Conservation (phyloP, 2,888 invertebrate species). For the Microplitis manilae region DNA sequence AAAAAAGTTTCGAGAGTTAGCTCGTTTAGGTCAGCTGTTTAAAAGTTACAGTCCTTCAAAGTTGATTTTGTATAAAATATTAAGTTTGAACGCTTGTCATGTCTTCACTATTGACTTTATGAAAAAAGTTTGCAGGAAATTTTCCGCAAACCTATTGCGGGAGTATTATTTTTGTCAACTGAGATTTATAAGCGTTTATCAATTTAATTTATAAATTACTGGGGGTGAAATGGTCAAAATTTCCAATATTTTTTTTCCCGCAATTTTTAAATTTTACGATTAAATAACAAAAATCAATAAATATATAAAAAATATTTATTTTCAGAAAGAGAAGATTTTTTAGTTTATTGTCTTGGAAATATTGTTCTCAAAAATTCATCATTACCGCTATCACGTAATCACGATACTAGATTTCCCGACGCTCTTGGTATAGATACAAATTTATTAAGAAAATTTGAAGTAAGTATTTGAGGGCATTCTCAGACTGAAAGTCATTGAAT, state of each 20-base stretch:
- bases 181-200: too few relatives aligned
- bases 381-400: conserved; percentile 30
- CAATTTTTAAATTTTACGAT: too few relatives aligned
- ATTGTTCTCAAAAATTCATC: conserved; percentile 48
- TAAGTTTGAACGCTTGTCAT: too few relatives aligned
- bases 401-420: conserved; percentile 50
- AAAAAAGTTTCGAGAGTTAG: background rate
- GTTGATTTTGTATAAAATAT: background rate
- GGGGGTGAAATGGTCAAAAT: too few relatives aligned
- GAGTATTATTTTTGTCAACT: too few relatives aligned
- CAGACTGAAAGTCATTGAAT: background rate
- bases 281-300: background rate
- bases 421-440: conserved; percentile 47
- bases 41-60: too few relatives aligned
- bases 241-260: too few relatives aligned
- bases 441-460: conserved; percentile 53
- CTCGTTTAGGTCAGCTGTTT: too few relatives aligned
- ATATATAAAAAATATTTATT: background rate
- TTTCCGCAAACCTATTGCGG: background rate
- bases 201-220: too few relatives aligned
- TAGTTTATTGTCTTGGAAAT: conserved; percentile 52
- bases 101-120: background rate
- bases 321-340: conserved; percentile 51
- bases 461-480: conserved; percentile 30
- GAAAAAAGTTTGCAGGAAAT: conserved; percentile 5